Conservation (phyloP, 2,113 vertebrate species). For the Alaudala cheleensis region DNA sequence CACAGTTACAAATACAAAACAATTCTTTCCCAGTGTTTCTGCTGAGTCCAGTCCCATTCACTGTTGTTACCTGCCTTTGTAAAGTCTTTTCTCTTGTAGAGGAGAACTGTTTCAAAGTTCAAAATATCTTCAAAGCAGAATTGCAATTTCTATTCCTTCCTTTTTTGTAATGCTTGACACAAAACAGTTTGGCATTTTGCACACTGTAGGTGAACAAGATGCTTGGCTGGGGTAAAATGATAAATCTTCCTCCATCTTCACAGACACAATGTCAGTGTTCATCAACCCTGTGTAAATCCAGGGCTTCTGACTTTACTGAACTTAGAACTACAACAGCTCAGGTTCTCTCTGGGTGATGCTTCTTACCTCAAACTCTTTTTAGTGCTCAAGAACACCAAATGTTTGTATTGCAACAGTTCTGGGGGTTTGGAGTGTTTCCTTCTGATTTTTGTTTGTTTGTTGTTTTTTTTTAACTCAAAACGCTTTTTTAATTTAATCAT, state of each 20-base stretch:
- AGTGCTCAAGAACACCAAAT: not conserved
- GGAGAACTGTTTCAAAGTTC: not conserved
- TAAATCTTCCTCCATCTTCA: not conserved
- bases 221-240: not conserved
- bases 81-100: not conserved
- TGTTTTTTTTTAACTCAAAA: not conserved
- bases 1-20: not conserved
- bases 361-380: not conserved
- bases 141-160: not conserved
- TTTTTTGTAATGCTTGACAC: not conserved
- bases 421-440: not conserved
- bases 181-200: not conserved
- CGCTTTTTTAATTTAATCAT: not conserved
- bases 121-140: not conserved
- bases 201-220: not conserved
- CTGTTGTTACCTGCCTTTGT: not conserved
- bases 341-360: not conserved
- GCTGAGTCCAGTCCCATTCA: not conserved
- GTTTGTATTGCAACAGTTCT: not conserved
- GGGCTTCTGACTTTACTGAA: not conserved
- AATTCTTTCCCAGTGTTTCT: not conserved
- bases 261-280: not conserved
- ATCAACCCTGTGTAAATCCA: not conserved
- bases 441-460: not conserved
- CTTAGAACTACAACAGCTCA: not conserved